Base-by-base conservation (phyloP, 2,113 vertebrate genomes). In the Electrona antarctica region DNA sequence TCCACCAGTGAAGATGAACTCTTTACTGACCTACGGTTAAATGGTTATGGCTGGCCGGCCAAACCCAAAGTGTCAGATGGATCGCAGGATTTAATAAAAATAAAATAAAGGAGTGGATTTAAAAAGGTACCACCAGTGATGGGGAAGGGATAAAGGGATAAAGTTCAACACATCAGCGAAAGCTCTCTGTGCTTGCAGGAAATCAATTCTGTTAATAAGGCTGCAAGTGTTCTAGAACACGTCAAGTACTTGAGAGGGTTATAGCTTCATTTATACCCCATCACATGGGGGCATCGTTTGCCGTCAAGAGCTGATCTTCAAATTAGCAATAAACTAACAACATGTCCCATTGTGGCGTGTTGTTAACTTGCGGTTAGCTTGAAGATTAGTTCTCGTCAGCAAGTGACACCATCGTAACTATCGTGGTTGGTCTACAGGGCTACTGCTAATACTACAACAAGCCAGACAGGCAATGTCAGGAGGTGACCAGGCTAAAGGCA, bases 1-100 rank as follows among this genome's bases (percentile, higher is more conserved):
- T 79, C 84, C 70, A 68, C 71, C 55, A 41, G 50, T 71, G 59
- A 73, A 83, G 5, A 74, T 29, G 54, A 47, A 57, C 29, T 72
- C 61, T 82, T 82, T 78, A 77, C 76, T 81, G 74, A 73, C 76
- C 70, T 82, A n/a, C 14, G 50, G 56, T 85, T 87, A 82, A 89
- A 82, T 74, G 74, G 70, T 13, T 15, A 45, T 33, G 80, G 73
- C 66, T 71, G 60, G 64, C 13, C 28, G 68, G 62, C 46, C 33
- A 14, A 64, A 64, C 63, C 65, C 60, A 45, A 58, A 77, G 55
- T 64, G 60, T 67, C 60, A 63, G 60, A 66, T 51, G 46, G 1
- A n/a, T 67, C 4, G 8, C 33, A 47, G 29, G 51, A 46, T 67
- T 47, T 64, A 64, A 64, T 61, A 7, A 41, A 41, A 41, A 41